Base-by-base conservation (phyloP, 2,797 vertebrate species). In the Coregonus ussuriensis region DNA sequence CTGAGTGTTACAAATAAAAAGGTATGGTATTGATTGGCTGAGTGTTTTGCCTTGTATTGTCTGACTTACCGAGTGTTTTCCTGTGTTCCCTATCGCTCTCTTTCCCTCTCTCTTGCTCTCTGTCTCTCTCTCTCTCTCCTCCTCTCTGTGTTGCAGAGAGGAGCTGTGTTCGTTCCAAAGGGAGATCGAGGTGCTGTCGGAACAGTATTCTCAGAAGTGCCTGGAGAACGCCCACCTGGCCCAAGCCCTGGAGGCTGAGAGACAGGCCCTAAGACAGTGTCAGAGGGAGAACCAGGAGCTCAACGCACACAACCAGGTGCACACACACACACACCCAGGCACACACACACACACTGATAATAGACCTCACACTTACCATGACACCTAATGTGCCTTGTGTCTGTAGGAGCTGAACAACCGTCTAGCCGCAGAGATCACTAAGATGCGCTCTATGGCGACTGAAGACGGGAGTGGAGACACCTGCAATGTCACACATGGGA, bases 151-250 rank as follows among this genome's bases (percentile, higher is more conserved):
- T 85, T 81, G 75, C 85, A 96, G 95, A 80, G 95, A 96, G 90
- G 95, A 96, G 92, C 88, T 96, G 88, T 88, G 93, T 80, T 95
- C 95, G 0, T 94, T 93, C 87, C 94, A 95, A 84, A 88, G 94
- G 84, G 95, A 96, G 89, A 95, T 96, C 0, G 94, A 95, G 87
- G 95, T 96, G 82, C 84, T 96, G 85, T 96, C 95, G 0, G 95
- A 96, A 85, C 95, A 96, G 90, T 96, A 96, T 77, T 96, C 95
- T 2, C 95, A 95, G 88, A 96, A 96, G 92, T 96, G 95, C 86
- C 87, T 96, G 82, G 95, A 96, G 80, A 96, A 95, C 52, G 95
- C 95, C 77, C 95, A 96, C 89, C 92, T 96, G 80, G 93, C 94
- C 51, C 95, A 96, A 89, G 95, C 95, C 0, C 90, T 96, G 87